These are phyloP conservation scores for Chrysopa pallens DNA, from an alignment of 1,140 invertebrate genomes.

Conservation along the genomic window DNA sequence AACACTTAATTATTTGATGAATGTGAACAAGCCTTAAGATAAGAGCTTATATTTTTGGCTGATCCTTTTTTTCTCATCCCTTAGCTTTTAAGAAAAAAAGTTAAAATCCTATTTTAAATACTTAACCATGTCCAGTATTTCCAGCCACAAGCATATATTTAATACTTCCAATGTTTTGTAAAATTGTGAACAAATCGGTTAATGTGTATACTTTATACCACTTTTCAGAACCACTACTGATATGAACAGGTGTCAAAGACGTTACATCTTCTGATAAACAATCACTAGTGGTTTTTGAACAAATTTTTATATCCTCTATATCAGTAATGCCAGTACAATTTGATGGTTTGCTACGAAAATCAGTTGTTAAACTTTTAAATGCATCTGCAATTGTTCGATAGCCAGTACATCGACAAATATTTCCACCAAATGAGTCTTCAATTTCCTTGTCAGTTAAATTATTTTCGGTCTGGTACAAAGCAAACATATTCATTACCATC, in stretches of 20 bases:
- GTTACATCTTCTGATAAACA: too few species aligned
- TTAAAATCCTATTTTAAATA: slow-evolving; percentile 20
- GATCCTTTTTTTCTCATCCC: too few species aligned
- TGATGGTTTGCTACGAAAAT: slow-evolving; percentile 29
- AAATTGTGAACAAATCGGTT: slow-evolving; percentile 33
- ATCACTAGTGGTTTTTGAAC: not conserved
- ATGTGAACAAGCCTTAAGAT: too few species aligned
- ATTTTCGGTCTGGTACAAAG: slow-evolving; percentile 28
- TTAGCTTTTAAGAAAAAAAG: too few species aligned
- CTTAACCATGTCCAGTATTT: slow-evolving; percentile 46
- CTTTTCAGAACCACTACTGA: slow-evolving; percentile 18
- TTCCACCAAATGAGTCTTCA: slow-evolving; percentile 61
- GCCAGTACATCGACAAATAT: slow-evolving; percentile 75
- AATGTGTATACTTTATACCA: slow-evolving; percentile 34
- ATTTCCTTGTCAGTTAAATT: slow-evolving; percentile 38
- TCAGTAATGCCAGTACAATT: slow-evolving; percentile 4
- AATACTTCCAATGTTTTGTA: slow-evolving; percentile 25
- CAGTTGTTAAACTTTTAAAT: slow-evolving; percentile 54
- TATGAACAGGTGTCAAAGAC: slow-evolving; percentile 5
- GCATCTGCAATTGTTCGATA: slow-evolving; percentile 70
- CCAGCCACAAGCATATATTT: slow-evolving; percentile 42
- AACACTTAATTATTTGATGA: too few species aligned
- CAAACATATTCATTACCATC: slow-evolving; percentile 75
- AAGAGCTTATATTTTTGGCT: too few species aligned
- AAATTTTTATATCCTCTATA: not conserved